Base-by-base conservation (phyloP, 1,140 invertebrate genomes). In the Tetramorium alpestre region DNA sequence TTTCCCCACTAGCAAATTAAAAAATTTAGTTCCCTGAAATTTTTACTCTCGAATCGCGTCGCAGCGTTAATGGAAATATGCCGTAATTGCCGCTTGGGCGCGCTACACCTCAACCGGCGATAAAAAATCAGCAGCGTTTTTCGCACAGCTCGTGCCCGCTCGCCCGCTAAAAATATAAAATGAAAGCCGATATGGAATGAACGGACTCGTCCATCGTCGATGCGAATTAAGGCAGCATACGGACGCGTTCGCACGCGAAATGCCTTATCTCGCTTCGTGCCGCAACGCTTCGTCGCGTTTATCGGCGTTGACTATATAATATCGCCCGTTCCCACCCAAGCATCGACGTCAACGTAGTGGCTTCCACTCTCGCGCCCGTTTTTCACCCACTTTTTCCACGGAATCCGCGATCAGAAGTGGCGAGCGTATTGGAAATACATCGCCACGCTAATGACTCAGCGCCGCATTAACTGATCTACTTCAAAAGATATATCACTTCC, bases 221-320 rank as follows among this genome's bases (percentile, higher is more conserved):
- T 33, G 58, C 56, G 44, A 77, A 77, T 75, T 77, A 85, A 85
- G 73, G 72, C 49, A 77, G 51, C 58, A 85, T 76, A 77, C 82
- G 58, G 72, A 58, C 80, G 67, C 82, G 60, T 56, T 85, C 54
- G 72, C 82, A 77, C 73, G 82, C 73, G 58, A 85, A 85, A 85
- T 75, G 49, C 82, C 82, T 77, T 85, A 85, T 85, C 82, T 85
- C 73, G 49, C 62, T 75, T 85, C 82, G 70, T 64, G 65, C 73
- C 72, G 82, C 60, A 85, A 62, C 62, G 82, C 70, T 65, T 64
- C 58, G 72, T 77, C 72, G 80, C 67, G 67, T 82, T 82, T 73
- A 82, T 82, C 80, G 18, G 67, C 25, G 67, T n/a, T 16, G 67
- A 38, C 67, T 82, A 33, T 82, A 58, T 41, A 64, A 64, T 77